Base-by-base conservation (phyloP, 2,797 vertebrate species). In the Clangula hyemalis region DNA sequence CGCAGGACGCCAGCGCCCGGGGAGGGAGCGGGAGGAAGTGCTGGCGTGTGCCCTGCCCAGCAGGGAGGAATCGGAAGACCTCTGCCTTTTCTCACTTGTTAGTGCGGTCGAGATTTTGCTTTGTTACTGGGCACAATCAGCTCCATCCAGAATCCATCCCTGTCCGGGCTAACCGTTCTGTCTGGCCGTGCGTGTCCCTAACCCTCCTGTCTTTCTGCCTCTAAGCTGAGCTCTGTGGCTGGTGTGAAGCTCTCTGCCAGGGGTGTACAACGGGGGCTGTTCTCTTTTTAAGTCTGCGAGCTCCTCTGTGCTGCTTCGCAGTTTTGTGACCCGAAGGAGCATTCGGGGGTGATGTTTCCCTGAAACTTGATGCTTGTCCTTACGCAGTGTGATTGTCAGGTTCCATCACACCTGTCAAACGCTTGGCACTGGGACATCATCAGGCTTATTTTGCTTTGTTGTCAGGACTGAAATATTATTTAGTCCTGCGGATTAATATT, bases 141-240 rank as follows among this genome's bases (percentile, higher is more conserved):
- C 41, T 14, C 2, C 22, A 6, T 30, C 85, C 25, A 3, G 10
- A 3, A 6, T 39, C 66, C 41, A 20, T 22, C 65, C 69, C 36
- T 32, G 6, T 24, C 47, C 8, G 75, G 57, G 60, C 75, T 14
- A 6, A 4, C 4, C 34, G 20, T 13, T 58, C 41, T 65, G 30
- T 10, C 70, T 36, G 25, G 61, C 36, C 32, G 17, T 69, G 36
- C 16, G 1, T 24, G 54, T 34, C 70, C 53, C 58, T 10, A n/a
- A 0, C 27, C 15, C 24, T 51, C 15, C 57, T 1, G 0, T 18
- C 64, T 39, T 11, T 17, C n/a, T 54, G 43, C 32, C 53, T 77
- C 38, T 11, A 24, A 4, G 30, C 5, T 41, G 10, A 32, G 39
- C 3, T 27, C 51, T 56, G 34, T 27, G 54, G 43, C 32, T 0